phyloP scores from a whole-genome alignment of 30 jellyfish, hydroid and myxozoan species.

The Aurelia aurita region DNA sequence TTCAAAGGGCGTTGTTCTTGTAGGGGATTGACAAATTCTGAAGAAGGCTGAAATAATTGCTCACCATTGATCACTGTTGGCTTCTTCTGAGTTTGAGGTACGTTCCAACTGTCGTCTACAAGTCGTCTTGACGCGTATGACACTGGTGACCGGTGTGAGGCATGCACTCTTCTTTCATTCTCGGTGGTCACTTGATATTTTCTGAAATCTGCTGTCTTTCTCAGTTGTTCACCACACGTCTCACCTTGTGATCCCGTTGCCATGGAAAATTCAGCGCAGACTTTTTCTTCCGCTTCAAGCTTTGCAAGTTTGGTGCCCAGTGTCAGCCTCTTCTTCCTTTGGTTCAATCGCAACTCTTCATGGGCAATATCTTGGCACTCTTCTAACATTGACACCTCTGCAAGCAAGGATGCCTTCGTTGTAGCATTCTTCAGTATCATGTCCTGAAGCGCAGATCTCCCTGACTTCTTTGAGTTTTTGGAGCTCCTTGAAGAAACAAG shows the following conservation, averaged over 20 bases:
- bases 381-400: constrained; percentile 31
- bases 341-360: constrained; percentile 25
- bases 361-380: constrained; percentile 35
- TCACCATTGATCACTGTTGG: constrained; percentile 1
- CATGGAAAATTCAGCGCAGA: no score
- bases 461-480: constrained; percentile 31
- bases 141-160: no score
- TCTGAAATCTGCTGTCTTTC: no score
- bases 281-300: no score
- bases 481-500: constrained; percentile 19
- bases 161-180: no score
- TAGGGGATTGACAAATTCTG: constrained; percentile 2
- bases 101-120: no score
- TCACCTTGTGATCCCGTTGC: no score
- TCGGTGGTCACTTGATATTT: no score
- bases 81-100: constrained; percentile 1
- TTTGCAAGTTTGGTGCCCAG: constrained; percentile 29
- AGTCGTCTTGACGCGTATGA: no score
- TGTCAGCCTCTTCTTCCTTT: constrained; percentile 50
- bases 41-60: constrained; percentile 7
- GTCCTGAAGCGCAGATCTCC: constrained; percentile 26
- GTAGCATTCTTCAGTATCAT: constrained; percentile 44
- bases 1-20: constrained; percentile 4
- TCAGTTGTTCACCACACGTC: no score
- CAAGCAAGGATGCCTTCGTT: constrained; percentile 51